These are phyloP conservation scores for Vollenhovia emeryi DNA, from an alignment of 1,140 invertebrate species.

Conservation along the genomic window DNA sequence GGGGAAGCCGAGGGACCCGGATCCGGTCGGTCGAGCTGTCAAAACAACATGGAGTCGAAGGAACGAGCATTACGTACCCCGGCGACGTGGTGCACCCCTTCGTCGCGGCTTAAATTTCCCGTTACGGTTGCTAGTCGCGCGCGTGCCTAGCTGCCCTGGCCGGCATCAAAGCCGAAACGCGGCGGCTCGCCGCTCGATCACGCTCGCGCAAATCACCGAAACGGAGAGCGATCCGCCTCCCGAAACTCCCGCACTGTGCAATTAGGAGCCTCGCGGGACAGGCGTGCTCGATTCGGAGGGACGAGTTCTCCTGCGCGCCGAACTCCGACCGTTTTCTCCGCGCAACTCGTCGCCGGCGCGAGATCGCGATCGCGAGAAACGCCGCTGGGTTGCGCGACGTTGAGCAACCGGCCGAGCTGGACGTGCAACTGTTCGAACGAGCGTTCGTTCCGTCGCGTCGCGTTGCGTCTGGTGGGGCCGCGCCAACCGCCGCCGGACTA, in stretches of 20 bases:
- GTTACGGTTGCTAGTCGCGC: slow-evolving; percentile 20
- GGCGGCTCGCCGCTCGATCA: not conserved
- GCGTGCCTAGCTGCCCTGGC: not conserved
- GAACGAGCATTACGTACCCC: slow-evolving; percentile 31
- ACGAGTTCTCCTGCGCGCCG: too few relatives aligned
- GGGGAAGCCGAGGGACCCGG: not conserved
- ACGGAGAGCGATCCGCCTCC: too few relatives aligned
- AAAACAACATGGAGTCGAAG: slow-evolving; percentile 32
- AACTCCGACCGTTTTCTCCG: too few relatives aligned
- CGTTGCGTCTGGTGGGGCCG: too few relatives aligned
- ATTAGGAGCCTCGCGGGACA: not conserved
- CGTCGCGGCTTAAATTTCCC: not conserved
- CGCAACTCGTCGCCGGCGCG: not conserved
- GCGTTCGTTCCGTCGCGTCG: not conserved
- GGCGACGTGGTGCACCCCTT: not conserved
- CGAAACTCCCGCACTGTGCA: not conserved
- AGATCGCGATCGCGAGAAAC: not conserved
- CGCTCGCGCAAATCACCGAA: not conserved
- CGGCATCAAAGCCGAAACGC: not conserved
- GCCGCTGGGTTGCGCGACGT: slow-evolving; percentile 16
- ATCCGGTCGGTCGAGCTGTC: not conserved
- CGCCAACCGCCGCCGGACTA: too few relatives aligned
- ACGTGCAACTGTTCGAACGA: not conserved
- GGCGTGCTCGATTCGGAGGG: too few relatives aligned
- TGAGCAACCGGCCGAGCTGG: not conserved